Evolutionary conservation across 2,888 invertebrate species (phyloP).

Genomic region (Lasioglossum zephyrum): DNA sequence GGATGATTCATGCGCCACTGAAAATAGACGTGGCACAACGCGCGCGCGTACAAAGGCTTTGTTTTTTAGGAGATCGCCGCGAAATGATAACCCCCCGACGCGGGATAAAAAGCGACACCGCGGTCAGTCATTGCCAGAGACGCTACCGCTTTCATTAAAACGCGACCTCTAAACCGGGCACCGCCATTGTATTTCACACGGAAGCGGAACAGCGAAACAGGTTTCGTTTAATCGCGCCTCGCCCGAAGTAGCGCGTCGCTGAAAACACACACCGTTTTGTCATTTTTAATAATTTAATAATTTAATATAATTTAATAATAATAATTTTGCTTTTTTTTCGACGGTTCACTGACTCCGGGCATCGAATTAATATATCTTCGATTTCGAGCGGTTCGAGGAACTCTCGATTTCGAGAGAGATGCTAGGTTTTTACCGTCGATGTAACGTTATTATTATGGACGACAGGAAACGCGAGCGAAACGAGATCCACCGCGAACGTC

Average conservation of each 20-base stretch:
- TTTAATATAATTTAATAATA: too few relatives aligned
- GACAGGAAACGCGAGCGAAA: constrained; percentile 58
- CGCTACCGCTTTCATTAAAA: constrained; percentile 51
- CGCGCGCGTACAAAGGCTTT: constrained; percentile 19
- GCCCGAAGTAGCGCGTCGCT: neutral
- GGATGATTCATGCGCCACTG: constrained; percentile 52
- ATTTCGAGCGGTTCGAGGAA: neutral
- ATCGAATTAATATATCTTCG: too few relatives aligned
- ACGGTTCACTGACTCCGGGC: neutral
- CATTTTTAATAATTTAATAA: too few relatives aligned
- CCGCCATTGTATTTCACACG: constrained; percentile 47
- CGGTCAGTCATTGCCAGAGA: constrained; percentile 54
- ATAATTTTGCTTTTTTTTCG: neutral
- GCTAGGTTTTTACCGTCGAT: neutral
- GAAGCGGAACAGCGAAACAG: constrained; percentile 48
- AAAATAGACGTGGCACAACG: constrained; percentile 31
- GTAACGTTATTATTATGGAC: constrained; percentile 41
- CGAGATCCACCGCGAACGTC: constrained; percentile 56
- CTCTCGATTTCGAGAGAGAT: neutral
- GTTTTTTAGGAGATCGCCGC: constrained; percentile 54
- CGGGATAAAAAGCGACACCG: constrained; percentile 54
- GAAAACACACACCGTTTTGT: too few relatives aligned
- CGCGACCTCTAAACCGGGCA: constrained; percentile 49
- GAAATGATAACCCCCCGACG: constrained; percentile 53
- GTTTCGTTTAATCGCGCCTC: constrained; percentile 40